phyloP scores from a whole-genome alignment of 2,113 vertebrate species.

The Clarias gariepinus region DNA sequence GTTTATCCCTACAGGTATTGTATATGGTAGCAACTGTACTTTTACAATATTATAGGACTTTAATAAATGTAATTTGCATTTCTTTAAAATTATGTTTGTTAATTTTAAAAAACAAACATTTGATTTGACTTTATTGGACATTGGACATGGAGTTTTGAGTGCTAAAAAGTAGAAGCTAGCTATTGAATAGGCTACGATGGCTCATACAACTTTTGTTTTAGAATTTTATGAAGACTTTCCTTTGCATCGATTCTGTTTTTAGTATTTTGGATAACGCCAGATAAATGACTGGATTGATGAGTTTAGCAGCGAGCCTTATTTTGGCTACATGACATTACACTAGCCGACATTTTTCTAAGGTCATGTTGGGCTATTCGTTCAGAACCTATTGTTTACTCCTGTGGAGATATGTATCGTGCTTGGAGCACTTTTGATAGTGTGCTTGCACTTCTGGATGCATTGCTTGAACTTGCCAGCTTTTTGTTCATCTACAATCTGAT shows the following conservation, averaged over 20 bases:
- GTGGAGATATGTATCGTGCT: constrained; percentile 3
- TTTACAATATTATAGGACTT: not conserved
- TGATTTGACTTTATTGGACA: not conserved
- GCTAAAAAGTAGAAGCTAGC: not conserved
- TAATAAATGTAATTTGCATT: not conserved
- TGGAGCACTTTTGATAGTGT: not conserved
- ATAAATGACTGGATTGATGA: no score
- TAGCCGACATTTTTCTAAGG: constrained; percentile 22
- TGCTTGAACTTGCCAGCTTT: not conserved
- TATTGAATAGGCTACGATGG: not conserved
- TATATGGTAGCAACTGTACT: not conserved
- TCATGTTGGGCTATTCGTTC: not conserved
- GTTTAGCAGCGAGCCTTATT: not conserved
- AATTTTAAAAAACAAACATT: no score
- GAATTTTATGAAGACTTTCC: not conserved
- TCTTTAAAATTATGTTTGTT: not conserved
- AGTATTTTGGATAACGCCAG: not conserved
- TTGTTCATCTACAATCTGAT: constrained; percentile 23
- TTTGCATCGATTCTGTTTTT: not conserved
- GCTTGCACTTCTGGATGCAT: not conserved
- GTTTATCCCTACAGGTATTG: not conserved
- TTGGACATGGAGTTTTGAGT: not conserved
- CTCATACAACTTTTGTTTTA: not conserved
- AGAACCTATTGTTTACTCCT: constrained; percentile 15
- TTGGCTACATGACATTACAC: not conserved